Percentiles rank a stretch among this genome's conserved stretches.
phyloP scores from a whole-genome alignment of 2,888 invertebrate genomes.

The Noctua comes region DNA sequence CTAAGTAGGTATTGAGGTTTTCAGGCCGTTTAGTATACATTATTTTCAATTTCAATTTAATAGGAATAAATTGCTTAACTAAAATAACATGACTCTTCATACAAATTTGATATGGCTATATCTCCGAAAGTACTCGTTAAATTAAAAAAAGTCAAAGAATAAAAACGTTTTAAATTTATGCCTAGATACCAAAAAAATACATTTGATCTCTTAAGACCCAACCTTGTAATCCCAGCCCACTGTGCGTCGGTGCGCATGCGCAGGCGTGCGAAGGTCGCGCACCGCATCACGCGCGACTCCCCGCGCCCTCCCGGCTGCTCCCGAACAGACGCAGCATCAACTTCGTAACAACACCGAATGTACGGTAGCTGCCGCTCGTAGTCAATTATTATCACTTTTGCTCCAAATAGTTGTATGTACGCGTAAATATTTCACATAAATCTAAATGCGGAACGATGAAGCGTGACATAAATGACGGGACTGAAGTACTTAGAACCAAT shows the following conservation, averaged over 20 bases:
- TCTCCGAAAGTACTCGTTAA: too few species aligned
- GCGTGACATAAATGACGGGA: not conserved
- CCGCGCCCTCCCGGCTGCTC: not conserved
- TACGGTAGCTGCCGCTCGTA: not conserved
- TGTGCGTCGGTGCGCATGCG: constrained; percentile 26
- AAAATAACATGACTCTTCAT: too few species aligned
- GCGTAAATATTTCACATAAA: constrained; percentile 34
- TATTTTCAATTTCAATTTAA: too few species aligned
- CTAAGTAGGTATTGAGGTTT: too few species aligned
- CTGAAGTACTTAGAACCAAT: not conserved
- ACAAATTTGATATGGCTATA: too few species aligned
- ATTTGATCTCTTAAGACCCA: too few species aligned
- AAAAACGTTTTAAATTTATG: too few species aligned
- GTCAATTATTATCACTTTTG: constrained; percentile 29
- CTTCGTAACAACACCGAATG: not conserved
- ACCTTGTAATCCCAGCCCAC: too few species aligned
- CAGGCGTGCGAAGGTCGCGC: constrained; percentile 40
- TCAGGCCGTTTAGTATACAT: too few species aligned
- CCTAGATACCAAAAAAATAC: too few species aligned
- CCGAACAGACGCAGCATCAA: not conserved
- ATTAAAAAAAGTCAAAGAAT: too few species aligned
- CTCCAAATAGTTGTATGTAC: constrained; percentile 7
- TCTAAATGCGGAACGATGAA: constrained; percentile 18
- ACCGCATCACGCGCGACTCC: not conserved
- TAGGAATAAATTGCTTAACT: too few species aligned